These are phyloP conservation scores for Magallana nippona DNA, from an alignment of 2,888 invertebrate species.

Conservation along the genomic window DNA sequence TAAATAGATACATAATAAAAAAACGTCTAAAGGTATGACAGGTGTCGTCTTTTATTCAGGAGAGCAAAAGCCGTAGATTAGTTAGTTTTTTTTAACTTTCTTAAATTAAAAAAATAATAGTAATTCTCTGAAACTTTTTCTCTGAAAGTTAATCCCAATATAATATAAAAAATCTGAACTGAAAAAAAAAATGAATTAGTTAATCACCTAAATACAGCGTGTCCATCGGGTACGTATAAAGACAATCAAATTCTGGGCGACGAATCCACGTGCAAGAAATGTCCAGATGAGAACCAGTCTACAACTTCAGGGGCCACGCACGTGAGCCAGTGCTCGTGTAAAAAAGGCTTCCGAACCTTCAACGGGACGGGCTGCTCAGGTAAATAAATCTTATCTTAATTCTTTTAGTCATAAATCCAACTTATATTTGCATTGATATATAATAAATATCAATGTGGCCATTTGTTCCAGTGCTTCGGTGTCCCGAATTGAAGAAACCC, in stretches of 20 bases:
- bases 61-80: no score
- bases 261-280: constrained; percentile 81
- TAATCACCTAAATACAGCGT: constrained; percentile 81
- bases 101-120: no score
- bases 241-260: constrained; percentile 82
- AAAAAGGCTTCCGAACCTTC: constrained; percentile 82
- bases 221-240: constrained; percentile 85
- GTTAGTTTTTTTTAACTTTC: no score
- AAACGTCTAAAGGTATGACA: no score
- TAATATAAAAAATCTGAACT: background rate
- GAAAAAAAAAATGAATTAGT: no score
- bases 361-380: constrained; percentile 83
- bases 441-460: background rate
- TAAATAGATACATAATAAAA: no score
- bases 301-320: constrained; percentile 83
- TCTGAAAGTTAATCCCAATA: background rate
- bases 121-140: no score
- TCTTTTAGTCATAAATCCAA: no score
- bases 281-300: constrained; percentile 85
- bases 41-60: no score
- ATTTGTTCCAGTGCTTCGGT: constrained; percentile 75
- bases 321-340: constrained; percentile 83
- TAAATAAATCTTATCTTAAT: constrained; percentile 66
- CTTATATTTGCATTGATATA: background rate
- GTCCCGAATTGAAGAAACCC: constrained; percentile 83